A percentile compares a stretch with the other conserved stretches of the same genome.
phyloP scores from a whole-genome alignment of 92 coral and sea anemone species.

The Porites lobata region DNA sequence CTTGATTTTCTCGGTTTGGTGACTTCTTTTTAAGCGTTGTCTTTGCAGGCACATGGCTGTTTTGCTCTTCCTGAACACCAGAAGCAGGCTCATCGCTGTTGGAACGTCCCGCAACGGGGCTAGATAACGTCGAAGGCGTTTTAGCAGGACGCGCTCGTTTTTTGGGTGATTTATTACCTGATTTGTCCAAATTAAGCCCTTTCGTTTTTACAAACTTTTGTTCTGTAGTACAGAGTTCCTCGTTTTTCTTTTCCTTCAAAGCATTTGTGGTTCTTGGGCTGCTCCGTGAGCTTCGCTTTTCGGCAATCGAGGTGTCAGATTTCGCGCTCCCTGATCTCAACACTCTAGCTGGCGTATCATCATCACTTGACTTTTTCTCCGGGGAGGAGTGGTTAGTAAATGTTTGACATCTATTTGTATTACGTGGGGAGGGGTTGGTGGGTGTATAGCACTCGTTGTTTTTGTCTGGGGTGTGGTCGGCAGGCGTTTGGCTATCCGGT shows the following conservation, averaged over 20 bases:
- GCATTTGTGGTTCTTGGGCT: conserved; percentile 28
- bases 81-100: neutral
- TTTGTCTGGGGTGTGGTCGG: neutral
- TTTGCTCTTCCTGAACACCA: neutral
- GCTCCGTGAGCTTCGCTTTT: conserved; percentile 1
- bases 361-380: neutral
- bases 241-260: neutral
- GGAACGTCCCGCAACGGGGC: conserved; percentile 5
- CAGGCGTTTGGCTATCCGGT: conserved; percentile 18
- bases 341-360: conserved; percentile 9
- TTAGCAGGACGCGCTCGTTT: neutral
- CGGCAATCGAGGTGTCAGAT: neutral
- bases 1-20: neutral
- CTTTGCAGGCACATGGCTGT: neutral
- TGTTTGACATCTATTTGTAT: neutral
- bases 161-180: neutral
- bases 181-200: neutral
- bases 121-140: neutral
- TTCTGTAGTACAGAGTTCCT: neutral
- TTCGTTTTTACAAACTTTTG: neutral
- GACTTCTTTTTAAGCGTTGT: neutral
- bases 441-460: neutral
- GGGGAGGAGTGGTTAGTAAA: conserved; percentile 25
- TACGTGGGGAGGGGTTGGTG: conserved; percentile 28
- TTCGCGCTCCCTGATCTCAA: conserved; percentile 5